These are phyloP conservation scores for Agrochola lychnidis DNA, from an alignment of 2,888 invertebrate species.

Conservation along the genomic window DNA sequence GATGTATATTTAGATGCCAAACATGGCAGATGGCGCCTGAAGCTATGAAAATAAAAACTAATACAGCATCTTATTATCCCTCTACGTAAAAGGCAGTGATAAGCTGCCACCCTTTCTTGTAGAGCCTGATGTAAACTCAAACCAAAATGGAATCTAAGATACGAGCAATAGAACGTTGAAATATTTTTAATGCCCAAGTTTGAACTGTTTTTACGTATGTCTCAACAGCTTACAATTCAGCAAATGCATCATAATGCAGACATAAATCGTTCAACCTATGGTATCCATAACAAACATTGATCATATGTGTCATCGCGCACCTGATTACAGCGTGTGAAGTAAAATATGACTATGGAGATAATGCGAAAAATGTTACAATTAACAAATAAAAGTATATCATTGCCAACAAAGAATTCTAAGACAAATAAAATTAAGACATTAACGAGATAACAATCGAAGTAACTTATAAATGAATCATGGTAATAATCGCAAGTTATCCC, in stretches of 20 bases:
- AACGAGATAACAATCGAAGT: slow-evolving; percentile 61
- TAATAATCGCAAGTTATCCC: slow-evolving; percentile 47
- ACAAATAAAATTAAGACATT: slow-evolving; percentile 68
- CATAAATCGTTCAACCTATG: slow-evolving; percentile 51
- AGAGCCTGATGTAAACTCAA: slow-evolving; percentile 25
- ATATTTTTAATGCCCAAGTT: slow-evolving; percentile 57
- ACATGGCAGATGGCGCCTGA: slow-evolving; percentile 50
- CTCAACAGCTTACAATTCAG: slow-evolving; percentile 37
- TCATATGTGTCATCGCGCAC: slow-evolving; percentile 55
- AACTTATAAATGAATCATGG: slow-evolving; percentile 58
- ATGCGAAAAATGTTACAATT: slow-evolving; percentile 60
- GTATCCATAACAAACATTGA: slow-evolving; percentile 58
- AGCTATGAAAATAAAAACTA: slow-evolving; percentile 47
- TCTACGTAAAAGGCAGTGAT: slow-evolving; percentile 12
- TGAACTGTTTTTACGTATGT: slow-evolving; percentile 34
- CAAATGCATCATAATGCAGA: slow-evolving; percentile 49
- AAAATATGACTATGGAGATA: slow-evolving; percentile 38
- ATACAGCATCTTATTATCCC: slow-evolving; percentile 44
- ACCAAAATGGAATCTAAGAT: slow-evolving; percentile 48
- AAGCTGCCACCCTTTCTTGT: slow-evolving; percentile 34
- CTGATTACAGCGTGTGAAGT: slow-evolving; percentile 49
- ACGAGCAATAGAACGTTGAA: slow-evolving; percentile 45
- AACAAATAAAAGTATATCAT: slow-evolving; percentile 56
- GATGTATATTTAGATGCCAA: slow-evolving; percentile 31
- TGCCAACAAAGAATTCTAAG: slow-evolving; percentile 61